Percentiles rank a stretch among this genome's conserved stretches.
Evolutionary conservation across 2,888 invertebrate species (phyloP).

Genomic region (Protonemura montana): DNA sequence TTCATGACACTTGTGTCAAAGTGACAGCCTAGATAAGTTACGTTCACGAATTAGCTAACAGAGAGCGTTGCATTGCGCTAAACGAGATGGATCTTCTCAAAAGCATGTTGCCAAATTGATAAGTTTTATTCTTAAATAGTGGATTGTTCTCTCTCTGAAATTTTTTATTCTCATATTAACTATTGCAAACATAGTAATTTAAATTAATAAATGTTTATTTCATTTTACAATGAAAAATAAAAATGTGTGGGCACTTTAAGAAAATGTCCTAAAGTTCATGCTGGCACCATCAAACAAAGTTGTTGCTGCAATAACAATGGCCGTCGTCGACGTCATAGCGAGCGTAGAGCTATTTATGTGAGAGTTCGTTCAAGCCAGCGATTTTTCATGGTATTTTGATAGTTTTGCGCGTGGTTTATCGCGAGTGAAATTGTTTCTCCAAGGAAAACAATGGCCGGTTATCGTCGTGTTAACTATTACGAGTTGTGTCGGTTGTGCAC

Average conservation of each 20-base stretch:
- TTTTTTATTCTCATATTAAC: too few relatives aligned
- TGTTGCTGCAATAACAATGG: constrained; percentile 8
- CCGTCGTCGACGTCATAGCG: constrained; percentile 29
- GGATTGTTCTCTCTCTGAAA: too few relatives aligned
- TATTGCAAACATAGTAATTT: too few relatives aligned
- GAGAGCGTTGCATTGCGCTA: not conserved
- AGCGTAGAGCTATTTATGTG: constrained; percentile 23
- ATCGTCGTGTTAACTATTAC: constrained; percentile 74
- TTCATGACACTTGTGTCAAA: not conserved
- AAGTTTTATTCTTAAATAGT: too few relatives aligned
- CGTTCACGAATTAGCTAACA: not conserved
- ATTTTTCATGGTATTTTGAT: constrained; percentile 12
- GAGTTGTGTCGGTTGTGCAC: constrained; percentile 76
- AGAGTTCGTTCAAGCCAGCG: not conserved
- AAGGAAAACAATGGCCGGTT: constrained; percentile 65
- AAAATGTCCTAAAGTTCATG: not conserved
- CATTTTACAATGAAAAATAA: too few relatives aligned
- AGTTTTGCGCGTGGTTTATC: not conserved
- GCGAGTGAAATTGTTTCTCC: not conserved
- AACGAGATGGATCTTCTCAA: too few relatives aligned
- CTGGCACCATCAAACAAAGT: not conserved
- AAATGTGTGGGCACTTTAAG: too few relatives aligned
- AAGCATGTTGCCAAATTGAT: too few relatives aligned
- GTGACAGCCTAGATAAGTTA: not conserved
- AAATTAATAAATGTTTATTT: too few relatives aligned